Evolutionary conservation across 2,888 invertebrate species (phyloP), one percentile per base, ranked within the genome.

Genomic region (Icerya purchasi): DNA sequence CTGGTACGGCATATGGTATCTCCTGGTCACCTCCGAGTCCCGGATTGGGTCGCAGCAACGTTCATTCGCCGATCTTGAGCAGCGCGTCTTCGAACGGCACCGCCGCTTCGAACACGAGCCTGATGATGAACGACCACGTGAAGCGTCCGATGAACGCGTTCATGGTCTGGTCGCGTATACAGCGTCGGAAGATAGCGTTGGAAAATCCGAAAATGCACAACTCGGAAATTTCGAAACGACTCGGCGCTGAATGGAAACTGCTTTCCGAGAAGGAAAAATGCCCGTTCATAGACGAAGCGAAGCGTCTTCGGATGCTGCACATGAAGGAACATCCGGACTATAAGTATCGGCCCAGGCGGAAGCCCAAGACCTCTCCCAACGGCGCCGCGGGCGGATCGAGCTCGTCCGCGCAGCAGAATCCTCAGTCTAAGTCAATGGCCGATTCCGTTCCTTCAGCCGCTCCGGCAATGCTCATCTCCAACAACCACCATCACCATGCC

Each of bases 131-230:
- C 49, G 25, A 36, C 22, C 90, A 92, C 73, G 91, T 96, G 69
- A 96, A 94, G 72, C 77, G 94, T 21, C 94, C 94, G 1, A 94
- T 96, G 94, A 94, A 94, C 74, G 93, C 94, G 0, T 94, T 94
- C 74, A 94, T 94, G 92, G 93, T 89, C 25, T 93, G 93, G 93
- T 91, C 92, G 3, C 75, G 92, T 52, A 83, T 90, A 51, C 91
- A 93, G 72, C 76, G 93, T 19, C 79, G 90, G 59, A 89, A 91
- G 73, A 93, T 94, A 68, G 90, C 93, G 1, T 81, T 87, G 72
- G 91, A 93, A 67, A 92, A 93, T 70, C 93, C 93, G 66, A 93
- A 86, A 72, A 86, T 87, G 87, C 87, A 87, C 72, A 87, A 87
- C 67, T 85, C 85, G 0, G 86, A 87, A 71, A 93, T 94, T 64